Percentiles rank a stretch among this genome's conserved stretches.
phyloP scores from a whole-genome alignment of 2,797 vertebrate species.

The Syngnathus acus region DNA sequence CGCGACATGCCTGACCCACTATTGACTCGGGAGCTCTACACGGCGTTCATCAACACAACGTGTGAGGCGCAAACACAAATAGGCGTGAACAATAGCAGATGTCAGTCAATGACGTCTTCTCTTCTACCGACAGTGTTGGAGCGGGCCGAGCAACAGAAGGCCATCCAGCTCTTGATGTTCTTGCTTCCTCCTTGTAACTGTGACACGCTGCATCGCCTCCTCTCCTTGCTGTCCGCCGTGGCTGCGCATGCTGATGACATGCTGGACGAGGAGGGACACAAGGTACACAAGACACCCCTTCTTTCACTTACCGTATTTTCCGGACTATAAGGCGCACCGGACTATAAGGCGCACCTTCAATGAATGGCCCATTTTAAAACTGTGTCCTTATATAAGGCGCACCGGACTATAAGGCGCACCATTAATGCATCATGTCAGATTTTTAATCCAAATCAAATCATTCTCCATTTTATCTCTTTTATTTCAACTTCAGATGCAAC shows the following conservation, averaged over 20 bases:
- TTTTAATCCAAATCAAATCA: too few species aligned
- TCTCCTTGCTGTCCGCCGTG: slow-evolving; percentile 88
- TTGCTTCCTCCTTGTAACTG: slow-evolving; percentile 95
- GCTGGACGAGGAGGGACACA: slow-evolving; percentile 73
- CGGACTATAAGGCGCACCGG: too few species aligned
- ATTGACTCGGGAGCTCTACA: slow-evolving; percentile 92
- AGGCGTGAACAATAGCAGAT: neutral
- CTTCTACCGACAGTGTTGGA: slow-evolving; percentile 71
- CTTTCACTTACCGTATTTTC: neutral
- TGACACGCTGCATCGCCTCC: slow-evolving; percentile 88
- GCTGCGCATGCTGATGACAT: slow-evolving; percentile 81
- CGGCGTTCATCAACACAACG: slow-evolving; percentile 88
- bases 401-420: too few species aligned
- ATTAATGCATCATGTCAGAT: too few species aligned
- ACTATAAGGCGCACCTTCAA: too few species aligned
- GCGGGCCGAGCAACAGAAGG: slow-evolving; percentile 76
- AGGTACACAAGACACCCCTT: slow-evolving; percentile 61
- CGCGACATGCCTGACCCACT: slow-evolving; percentile 92
- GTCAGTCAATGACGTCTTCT: neutral
- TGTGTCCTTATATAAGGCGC: too few species aligned
- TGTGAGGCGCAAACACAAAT: slow-evolving; percentile 62
- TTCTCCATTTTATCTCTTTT: too few species aligned
- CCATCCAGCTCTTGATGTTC: slow-evolving; percentile 89
- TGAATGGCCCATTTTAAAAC: too few species aligned
- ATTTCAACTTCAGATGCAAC: too few species aligned